A percentile compares a stretch with the other conserved stretches of the same genome.
Evolutionary conservation across 2,113 vertebrate genomes (phyloP).

Genomic region (Phycodurus eques): DNA sequence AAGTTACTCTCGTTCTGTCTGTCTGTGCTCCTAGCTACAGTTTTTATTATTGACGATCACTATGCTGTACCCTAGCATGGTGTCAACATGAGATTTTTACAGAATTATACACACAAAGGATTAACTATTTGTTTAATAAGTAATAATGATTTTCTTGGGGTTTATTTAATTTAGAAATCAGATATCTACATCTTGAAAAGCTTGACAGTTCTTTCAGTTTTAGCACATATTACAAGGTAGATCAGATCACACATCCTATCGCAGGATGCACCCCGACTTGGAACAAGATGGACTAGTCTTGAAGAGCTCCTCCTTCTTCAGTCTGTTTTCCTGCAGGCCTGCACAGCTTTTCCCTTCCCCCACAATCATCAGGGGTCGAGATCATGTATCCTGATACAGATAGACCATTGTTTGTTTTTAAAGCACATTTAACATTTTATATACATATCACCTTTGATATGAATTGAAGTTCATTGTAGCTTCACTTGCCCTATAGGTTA

Average conservation of each 20-base stretch:
- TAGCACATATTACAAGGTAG: background rate
- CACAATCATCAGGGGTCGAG: constrained; percentile 45
- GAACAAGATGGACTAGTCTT: constrained; percentile 37
- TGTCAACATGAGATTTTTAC: constrained; percentile 1
- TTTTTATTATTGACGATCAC: constrained; percentile 27
- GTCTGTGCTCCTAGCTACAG: constrained; percentile 57
- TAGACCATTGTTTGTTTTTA: constrained; percentile 17
- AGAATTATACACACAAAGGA: background rate
- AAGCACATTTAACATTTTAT: constrained; percentile 22
- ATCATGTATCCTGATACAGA: constrained; percentile 40
- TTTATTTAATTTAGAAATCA: background rate
- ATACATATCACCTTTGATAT: no score
- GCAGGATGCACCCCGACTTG: constrained; percentile 20
- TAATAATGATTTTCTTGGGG: background rate
- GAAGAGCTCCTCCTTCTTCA: constrained; percentile 47
- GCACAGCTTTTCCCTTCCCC: constrained; percentile 29
- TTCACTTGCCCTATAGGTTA: background rate
- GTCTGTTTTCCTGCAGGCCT: constrained; percentile 37
- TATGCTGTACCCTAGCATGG: background rate
- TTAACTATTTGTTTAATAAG: background rate
- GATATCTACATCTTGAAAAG: background rate
- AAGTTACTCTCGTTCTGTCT: constrained; percentile 40
- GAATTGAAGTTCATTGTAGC: background rate
- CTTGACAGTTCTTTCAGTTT: background rate
- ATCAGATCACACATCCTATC: constrained; percentile 2